These are phyloP conservation scores for Sebastes diploproa DNA, from an alignment of 2,797 vertebrate genomes.

Conservation along the genomic window DNA sequence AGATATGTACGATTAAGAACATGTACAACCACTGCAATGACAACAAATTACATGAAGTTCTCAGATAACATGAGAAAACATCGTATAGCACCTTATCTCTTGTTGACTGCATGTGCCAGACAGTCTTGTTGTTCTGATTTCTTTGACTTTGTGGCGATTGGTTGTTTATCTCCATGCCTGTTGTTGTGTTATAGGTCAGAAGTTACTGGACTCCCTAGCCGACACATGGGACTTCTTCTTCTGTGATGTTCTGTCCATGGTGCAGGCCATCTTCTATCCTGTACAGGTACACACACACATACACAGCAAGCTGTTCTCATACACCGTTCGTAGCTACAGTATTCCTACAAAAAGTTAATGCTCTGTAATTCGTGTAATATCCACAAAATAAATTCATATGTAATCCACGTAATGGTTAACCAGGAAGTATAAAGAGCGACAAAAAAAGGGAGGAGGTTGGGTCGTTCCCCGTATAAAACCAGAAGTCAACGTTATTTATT, in stretches of 20 bases:
- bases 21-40: background rate
- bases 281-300: conserved; percentile 89
- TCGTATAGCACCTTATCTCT: background rate
- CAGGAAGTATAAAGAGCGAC: too few species aligned
- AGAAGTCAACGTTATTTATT: too few species aligned
- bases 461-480: rapidly evolving
- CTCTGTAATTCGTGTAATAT: too few species aligned
- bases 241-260: conserved; percentile 93
- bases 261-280: conserved; percentile 97
- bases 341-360: too few species aligned
- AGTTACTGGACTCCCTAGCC: conserved; percentile 94
- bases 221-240: conserved; percentile 99
- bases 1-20: background rate
- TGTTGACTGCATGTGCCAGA: too few species aligned
- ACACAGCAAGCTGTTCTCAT: background rate
- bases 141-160: background rate
- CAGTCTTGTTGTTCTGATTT: background rate
- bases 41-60: background rate
- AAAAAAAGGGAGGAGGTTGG: too few species aligned
- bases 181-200: conserved; percentile 86
- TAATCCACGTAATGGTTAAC: too few species aligned
- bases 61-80: background rate
- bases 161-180: background rate
- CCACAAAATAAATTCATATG: too few species aligned
- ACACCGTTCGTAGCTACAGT: too few species aligned